phyloP scores from a whole-genome alignment of 2,888 invertebrate genomes.

The Cantharis flavilabris region DNA sequence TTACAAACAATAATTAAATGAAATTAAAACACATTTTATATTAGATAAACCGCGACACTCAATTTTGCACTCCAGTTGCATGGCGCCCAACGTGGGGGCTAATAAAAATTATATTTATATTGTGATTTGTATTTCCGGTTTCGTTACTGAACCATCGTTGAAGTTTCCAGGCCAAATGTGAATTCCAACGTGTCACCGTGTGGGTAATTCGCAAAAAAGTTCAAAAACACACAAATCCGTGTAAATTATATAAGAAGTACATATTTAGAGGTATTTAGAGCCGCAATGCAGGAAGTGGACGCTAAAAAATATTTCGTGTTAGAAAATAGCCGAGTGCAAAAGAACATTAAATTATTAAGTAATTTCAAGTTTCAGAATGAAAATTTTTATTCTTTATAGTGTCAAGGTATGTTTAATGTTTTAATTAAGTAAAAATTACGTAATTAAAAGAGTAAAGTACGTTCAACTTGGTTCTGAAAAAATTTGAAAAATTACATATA shows the following conservation, averaged over 20 bases:
- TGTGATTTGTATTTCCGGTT: neutral
- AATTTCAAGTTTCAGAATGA: neutral
- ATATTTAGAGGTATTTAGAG: neutral
- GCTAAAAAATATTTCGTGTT: neutral
- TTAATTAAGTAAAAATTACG: neutral
- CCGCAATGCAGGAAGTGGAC: neutral
- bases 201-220: neutral
- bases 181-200: neutral
- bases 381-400: neutral
- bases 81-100: no score
- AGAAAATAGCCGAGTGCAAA: neutral
- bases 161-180: neutral
- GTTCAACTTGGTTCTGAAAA: neutral
- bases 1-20: neutral
- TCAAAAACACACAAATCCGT: neutral
- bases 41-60: neutral
- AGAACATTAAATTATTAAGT: neutral
- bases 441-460: neutral
- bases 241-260: neutral
- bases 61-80: no score
- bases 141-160: neutral
- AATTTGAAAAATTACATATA: neutral
- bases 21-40: neutral
- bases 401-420: neutral
- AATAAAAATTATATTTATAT: no score